Conservation (phyloP, 2,888 invertebrate species). For the Lutraria lutraria region DNA sequence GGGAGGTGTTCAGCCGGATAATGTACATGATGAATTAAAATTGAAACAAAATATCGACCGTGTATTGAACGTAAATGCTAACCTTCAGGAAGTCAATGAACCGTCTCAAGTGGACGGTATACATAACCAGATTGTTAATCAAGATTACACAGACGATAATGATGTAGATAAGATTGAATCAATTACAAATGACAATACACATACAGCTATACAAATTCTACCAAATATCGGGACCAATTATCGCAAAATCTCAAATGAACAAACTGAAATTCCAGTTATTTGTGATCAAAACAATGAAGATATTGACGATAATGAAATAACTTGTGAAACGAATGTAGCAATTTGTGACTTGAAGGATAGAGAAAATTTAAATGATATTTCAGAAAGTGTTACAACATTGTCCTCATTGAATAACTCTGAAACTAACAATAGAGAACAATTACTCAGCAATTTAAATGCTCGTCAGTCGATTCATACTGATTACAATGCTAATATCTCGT, state of each 20-base stretch:
- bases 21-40: slow-evolving; percentile 4
- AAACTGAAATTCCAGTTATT: slow-evolving; percentile 36
- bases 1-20: slow-evolving; percentile 44
- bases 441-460: slow-evolving; percentile 48
- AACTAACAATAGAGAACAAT: slow-evolving; percentile 39
- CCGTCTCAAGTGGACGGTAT: slow-evolving; percentile 23
- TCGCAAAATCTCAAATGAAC: slow-evolving; percentile 30
- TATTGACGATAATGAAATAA: slow-evolving; percentile 18
- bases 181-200: slow-evolving; percentile 30
- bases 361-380: slow-evolving; percentile 25
- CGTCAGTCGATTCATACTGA: slow-evolving; percentile 35
- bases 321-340: slow-evolving; percentile 18
- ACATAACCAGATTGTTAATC: slow-evolving; percentile 29
- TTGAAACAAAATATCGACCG: slow-evolving; percentile 18
- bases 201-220: slow-evolving; percentile 24
- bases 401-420: slow-evolving; percentile 24
- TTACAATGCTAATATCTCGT: slow-evolving; percentile 58
- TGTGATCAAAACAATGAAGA: slow-evolving; percentile 28
- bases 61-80: slow-evolving; percentile 18
- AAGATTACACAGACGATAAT: slow-evolving; percentile 32
- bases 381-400: slow-evolving; percentile 38
- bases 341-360: slow-evolving; percentile 13
- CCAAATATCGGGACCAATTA: slow-evolving; percentile 40
- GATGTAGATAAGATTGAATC: slow-evolving; percentile 35
- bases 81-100: slow-evolving; percentile 25